Base-by-base conservation (phyloP, 2,797 vertebrate genomes). In the Taenioides sp. region DNA sequence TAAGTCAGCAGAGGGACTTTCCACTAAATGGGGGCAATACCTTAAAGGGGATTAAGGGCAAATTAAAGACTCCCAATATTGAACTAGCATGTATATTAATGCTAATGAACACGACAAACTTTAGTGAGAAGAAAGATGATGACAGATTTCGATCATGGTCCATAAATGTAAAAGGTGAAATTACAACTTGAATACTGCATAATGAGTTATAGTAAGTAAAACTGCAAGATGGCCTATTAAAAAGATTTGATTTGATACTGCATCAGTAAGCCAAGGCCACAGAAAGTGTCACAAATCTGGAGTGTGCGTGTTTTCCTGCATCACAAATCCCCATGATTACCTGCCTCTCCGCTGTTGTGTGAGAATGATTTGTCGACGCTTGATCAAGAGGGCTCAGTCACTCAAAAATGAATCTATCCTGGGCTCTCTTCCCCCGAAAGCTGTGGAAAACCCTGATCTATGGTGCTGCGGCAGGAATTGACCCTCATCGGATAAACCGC, bases 401-500 rank as follows among this genome's bases (percentile, higher is more conserved):
- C 82, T 90, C 83, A 85, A 85, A 88, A 87, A 88, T 77, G 80
- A 80, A 86, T 90, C 81, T 63, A 67, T 88, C 86, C 85, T 75
- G 74, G 84, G 85, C 49, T 54, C n/a, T 40, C 83, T 80, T 74
- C 81, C 78, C 69, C 67, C 76, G 71, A 87, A 76, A 72, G 82
- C 83, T 80, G 80, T 47, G 84, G 85, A 77, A 87, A 88, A 91
- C 84, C 84, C 88, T 93, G 90, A 93, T 94, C 90, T 91, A 92
- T 88, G 86, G 83, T 65, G 67, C 87, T 77, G 85, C 85, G 70
- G 84, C 80, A 83, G 88, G 90, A 92, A 92, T 92, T 93, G 91
- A 92, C 90, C 92, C 90, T 91, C 89, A 88, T 92, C 89, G 91
- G 91, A 92, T 94, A 93, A 93, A 92, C 86, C 82, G 81, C 84